Conservation (phyloP, 1,140 invertebrate species). For the Hyles vespertilio region DNA sequence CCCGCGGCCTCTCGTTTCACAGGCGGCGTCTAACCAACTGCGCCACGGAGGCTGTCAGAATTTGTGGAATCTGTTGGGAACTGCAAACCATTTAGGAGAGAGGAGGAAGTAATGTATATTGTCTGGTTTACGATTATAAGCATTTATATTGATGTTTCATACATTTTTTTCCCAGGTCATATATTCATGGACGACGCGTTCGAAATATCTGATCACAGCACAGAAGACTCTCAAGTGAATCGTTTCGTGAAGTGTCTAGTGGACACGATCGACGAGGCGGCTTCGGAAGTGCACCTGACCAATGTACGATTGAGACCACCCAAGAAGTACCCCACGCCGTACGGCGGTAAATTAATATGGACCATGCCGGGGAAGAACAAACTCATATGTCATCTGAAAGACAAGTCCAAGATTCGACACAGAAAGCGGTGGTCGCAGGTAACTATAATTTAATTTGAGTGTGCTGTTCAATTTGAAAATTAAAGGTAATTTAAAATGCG, state of each 20-base stretch:
- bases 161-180: slow-evolving; percentile 83
- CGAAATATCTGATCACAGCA: slow-evolving; percentile 94
- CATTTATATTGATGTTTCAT: neutral
- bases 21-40: too few species aligned
- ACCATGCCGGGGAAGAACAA: slow-evolving; percentile 97
- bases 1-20: too few species aligned
- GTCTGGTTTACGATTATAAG: neutral
- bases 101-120: too few species aligned
- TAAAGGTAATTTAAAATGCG: too few species aligned
- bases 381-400: slow-evolving; percentile 98
- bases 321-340: slow-evolving; percentile 95
- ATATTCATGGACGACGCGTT: slow-evolving; percentile 99
- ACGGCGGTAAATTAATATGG: slow-evolving; percentile 97
- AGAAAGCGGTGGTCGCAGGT: slow-evolving; percentile 95
- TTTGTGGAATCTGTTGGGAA: too few species aligned
- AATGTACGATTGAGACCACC: slow-evolving; percentile 91
- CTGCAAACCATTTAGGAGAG: too few species aligned
- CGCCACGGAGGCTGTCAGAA: too few species aligned
- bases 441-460: slow-evolving; percentile 13
- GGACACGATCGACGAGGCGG: slow-evolving; percentile 94
- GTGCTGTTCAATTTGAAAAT: neutral
- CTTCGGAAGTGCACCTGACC: slow-evolving; percentile 95
- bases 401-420: slow-evolving; percentile 97
- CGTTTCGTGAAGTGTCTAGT: slow-evolving; percentile 95
- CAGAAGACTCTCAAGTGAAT: slow-evolving; percentile 96